Percentiles rank a stretch among this genome's conserved stretches.
phyloP scores from a whole-genome alignment of 2,888 invertebrate species.

The Holacanthella duospinosa region DNA sequence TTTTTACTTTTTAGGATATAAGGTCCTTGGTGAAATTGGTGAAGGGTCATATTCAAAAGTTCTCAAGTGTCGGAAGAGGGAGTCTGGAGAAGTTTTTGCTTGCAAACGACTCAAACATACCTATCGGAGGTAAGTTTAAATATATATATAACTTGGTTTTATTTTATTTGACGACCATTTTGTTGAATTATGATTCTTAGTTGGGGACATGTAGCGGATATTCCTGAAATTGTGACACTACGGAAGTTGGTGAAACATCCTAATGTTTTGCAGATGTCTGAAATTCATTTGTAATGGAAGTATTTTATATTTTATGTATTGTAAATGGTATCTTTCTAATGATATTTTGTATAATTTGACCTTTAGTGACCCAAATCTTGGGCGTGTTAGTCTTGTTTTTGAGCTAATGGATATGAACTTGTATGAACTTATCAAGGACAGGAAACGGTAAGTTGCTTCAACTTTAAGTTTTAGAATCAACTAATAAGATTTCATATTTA shows the following conservation, averaged over 20 bases:
- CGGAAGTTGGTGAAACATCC: conserved; percentile 51
- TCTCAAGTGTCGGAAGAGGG: conserved; percentile 52
- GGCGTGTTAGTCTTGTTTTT: conserved; percentile 53
- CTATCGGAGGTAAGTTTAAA: conserved; percentile 47
- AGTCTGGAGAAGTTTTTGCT: conserved; percentile 49
- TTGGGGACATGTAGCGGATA: conserved; percentile 44
- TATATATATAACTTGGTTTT: background rate
- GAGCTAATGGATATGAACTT: conserved; percentile 61
- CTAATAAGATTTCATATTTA: conserved; percentile 19
- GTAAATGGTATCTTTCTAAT: background rate
- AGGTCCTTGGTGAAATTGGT: conserved; percentile 54
- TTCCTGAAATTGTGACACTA: conserved; percentile 54
- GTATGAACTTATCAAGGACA: conserved; percentile 52
- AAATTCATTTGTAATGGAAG: conserved; percentile 56
- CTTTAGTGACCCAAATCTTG: conserved; percentile 49
- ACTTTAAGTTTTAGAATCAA: too few species aligned
- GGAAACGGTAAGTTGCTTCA: conserved; percentile 42
- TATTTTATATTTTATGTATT: background rate
- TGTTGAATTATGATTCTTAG: too few species aligned
- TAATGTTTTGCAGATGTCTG: conserved; percentile 53
- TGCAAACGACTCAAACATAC: conserved; percentile 54
- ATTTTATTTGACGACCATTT: conserved; percentile 8
- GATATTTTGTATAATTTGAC: background rate
- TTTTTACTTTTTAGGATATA: conserved; percentile 46
- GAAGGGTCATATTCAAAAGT: conserved; percentile 62